Evolutionary conservation across 2,113 vertebrate species (phyloP), one percentile per base, ranked within the genome.

Genomic region (Lethenteron reissneri): DNA sequence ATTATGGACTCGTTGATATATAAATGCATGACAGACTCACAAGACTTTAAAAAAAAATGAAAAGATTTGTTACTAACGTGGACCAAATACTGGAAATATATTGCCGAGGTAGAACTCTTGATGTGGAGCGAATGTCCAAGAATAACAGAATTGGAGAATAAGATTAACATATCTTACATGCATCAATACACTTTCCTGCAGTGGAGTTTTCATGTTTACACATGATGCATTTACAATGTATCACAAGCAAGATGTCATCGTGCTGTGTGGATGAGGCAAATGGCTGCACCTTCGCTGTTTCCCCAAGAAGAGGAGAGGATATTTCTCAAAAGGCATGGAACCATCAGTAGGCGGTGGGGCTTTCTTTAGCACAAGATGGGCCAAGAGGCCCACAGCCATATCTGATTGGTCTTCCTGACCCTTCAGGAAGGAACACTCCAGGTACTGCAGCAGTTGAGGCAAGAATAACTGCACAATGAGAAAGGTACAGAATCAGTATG

Each of bases 281-380:
- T 56, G 8, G 19, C 64, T 83, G 85, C 76, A 97, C 92, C 80
- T 81, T 59, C 79, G 56, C 0, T 74, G 75, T 15, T 83, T 81
- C 4, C 80, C 82, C 1, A 78, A 79, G 81, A 97, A 96, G 75
- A 84, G 21, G 2, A 99, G 82, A 13, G 91, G 90, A 78, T 97
- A 99, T 62, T 87, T 95, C 76, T 97, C 90, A 73, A 89, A 89
- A 5, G 87, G 86, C 91, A 95, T 87, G 13, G 87, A 89, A 75
- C 88, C 88, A 7, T 86, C 76, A 0, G 82, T 81, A 13, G 92
- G 90, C 70, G 94, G 90, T 4, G 85, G 80, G 58, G 91, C 91
- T 84, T 99, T 99, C 75, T 80, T 80, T 56, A 99, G 81, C 81
- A 96, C 87, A 4, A 99, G 85, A 71, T 82, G 83, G 74, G 85